Conservation (phyloP, 2,113 vertebrate genomes). For the Turdus rufiventris region DNA sequence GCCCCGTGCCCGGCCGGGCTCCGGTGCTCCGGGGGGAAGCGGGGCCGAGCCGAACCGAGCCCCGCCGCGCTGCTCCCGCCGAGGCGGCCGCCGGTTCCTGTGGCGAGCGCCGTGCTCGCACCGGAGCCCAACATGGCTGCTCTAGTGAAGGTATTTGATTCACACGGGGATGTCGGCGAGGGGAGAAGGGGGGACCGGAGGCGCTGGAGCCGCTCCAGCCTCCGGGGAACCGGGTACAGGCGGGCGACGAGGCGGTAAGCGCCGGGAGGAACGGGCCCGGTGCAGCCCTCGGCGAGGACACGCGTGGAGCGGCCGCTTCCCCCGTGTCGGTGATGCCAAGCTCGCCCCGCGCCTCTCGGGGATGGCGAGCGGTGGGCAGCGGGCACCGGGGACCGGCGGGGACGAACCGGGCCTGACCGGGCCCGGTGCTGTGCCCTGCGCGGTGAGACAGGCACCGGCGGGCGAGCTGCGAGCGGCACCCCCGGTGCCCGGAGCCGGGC, state of each 20-base stretch:
- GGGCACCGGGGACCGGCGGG: too few relatives aligned
- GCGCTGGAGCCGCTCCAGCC: not conserved
- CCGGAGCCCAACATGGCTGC: conserved; percentile 55
- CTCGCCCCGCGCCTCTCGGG: too few relatives aligned
- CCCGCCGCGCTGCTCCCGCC: not conserved
- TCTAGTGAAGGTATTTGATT: conserved; percentile 23
- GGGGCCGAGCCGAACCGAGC: not conserved
- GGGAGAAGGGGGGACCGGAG: not conserved
- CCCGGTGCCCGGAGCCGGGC: too few relatives aligned
- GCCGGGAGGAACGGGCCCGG: not conserved
- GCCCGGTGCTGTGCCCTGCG: too few relatives aligned
- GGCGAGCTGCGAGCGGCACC: too few relatives aligned
- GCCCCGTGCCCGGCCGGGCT: not conserved
- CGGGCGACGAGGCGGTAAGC: not conserved
- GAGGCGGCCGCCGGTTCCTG: not conserved
- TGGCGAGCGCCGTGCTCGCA: not conserved
- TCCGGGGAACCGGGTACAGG: not conserved
- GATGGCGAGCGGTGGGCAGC: too few relatives aligned
- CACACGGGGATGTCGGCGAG: not conserved
- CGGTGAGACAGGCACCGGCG: too few relatives aligned
- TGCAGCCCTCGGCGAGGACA: not conserved
- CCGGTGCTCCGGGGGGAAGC: not conserved
- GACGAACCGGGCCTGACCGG: too few relatives aligned
- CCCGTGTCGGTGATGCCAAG: not conserved
- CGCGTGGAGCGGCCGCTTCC: not conserved